Percentiles rank a stretch among this genome's conserved stretches.
phyloP scores from a whole-genome alignment of 2,797 vertebrate species.

The Cyprinodon diabolis region DNA sequence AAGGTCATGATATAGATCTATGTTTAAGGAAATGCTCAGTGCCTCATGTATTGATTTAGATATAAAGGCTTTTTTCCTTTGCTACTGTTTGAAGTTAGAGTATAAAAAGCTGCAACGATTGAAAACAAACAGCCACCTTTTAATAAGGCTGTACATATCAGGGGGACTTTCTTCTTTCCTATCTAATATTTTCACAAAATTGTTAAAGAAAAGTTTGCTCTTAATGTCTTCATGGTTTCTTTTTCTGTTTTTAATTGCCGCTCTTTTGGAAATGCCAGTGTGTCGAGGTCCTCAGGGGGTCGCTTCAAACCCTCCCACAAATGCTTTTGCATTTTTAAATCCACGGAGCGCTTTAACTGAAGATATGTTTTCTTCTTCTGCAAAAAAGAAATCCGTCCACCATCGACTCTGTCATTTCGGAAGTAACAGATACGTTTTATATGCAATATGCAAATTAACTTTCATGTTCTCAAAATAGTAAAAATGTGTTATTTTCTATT shows the following conservation, averaged over 20 bases:
- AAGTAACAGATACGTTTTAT: neutral
- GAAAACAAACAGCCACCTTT: neutral
- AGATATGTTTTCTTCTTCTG: conserved; percentile 1
- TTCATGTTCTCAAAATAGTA: neutral
- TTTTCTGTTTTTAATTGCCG: neutral
- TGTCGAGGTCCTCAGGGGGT: neutral
- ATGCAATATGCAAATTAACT: neutral
- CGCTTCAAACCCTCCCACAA: neutral
- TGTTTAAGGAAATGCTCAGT: conserved; percentile 7
- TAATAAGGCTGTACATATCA: neutral
- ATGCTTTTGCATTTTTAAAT: neutral
- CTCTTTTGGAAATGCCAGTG: neutral
- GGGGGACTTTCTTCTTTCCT: neutral
- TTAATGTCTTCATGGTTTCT: neutral
- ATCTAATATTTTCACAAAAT: neutral
- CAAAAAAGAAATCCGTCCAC: neutral
- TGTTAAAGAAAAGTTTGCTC: neutral
- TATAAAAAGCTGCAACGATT: neutral
- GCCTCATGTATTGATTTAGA: neutral
- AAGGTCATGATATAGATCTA: conserved; percentile 4
- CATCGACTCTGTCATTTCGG: neutral
- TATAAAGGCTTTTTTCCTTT: neutral
- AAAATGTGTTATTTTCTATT: neutral
- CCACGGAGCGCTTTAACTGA: neutral
- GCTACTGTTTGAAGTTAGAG: neutral